Evolutionary conservation across 2,888 invertebrate genomes (phyloP), one percentile per base, ranked within the genome.

Genomic region (Fragum sueziense): DNA sequence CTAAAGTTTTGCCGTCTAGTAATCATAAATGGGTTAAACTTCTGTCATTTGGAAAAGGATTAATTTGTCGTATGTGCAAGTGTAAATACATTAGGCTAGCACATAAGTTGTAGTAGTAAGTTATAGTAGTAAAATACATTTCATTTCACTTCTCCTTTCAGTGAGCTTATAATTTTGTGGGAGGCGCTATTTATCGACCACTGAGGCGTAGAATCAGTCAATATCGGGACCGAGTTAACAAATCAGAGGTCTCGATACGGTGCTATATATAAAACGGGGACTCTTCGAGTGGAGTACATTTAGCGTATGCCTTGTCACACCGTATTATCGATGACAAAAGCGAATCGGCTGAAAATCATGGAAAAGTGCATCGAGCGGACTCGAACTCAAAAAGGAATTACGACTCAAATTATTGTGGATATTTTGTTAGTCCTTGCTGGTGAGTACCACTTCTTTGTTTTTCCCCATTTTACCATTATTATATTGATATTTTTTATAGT

Each of bases 301-400:
- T 47, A 47, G n/a, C 47, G 47, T n/a, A 20, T 14, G 47, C 17
- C 47, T 47, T 47, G 47, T 47, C 47, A 47, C 47, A 47, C 47
- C n/a, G 47, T n/a, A 14, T 3, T 47, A 20, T n/a, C 14, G n/a
- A 47, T 47, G 47, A 47, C 14, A 47, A 14, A 47, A 47, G 47
- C 47, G 17, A 47, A n/a, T n/a, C 47, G 47, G 47, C 14, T 47
- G 14, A 47, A n/a, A 47, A 57, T 57, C 29, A 67, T 67, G 67
- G 67, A 67, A 67, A 67, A 67, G 67, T 67, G 67, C 17, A 41
- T 67, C 17, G 67, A 67, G 22, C 37, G 27, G 41, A 67, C 41
- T 67, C 67, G 67, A n/a, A 33, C 67, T 22, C 41, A 37, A 27
- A 67, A 34, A 14, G 41, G 67, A n/a, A 41, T 67, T 6, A 67